These are phyloP conservation scores for Aphodius granarius DNA, from an alignment of 2,888 invertebrate species.

Conservation along the genomic window DNA sequence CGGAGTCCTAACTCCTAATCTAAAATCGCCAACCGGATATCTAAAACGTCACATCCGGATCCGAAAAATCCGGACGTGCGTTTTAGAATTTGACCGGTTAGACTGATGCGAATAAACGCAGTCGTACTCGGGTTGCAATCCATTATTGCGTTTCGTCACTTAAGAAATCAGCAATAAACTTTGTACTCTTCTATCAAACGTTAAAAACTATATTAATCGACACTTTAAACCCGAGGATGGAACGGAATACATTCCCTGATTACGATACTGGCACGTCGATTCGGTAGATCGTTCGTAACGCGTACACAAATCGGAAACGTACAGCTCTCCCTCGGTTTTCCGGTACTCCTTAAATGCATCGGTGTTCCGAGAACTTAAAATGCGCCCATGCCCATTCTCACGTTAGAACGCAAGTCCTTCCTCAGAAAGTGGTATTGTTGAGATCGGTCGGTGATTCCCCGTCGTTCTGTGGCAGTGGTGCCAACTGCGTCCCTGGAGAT, in stretches of 20 bases:
- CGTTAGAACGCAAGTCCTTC: background rate
- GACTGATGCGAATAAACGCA: too few species aligned
- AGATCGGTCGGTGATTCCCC: conserved; percentile 55
- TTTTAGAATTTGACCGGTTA: background rate
- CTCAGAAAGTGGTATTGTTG: conserved; percentile 52
- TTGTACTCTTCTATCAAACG: background rate
- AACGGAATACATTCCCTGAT: background rate
- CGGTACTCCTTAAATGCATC: background rate
- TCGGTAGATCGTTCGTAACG: background rate
- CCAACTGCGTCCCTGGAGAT: conserved; percentile 56
- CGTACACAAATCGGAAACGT: background rate
- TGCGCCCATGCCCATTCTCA: background rate
- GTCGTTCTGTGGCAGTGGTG: conserved; percentile 54
- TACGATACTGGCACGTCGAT: background rate
- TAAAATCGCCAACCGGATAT: background rate
- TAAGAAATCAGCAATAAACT: background rate
- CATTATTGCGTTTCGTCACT: background rate
- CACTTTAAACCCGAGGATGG: background rate
- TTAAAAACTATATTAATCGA: background rate
- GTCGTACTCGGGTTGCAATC: background rate
- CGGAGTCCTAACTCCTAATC: background rate
- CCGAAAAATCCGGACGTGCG: background rate
- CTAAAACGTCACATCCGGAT: background rate
- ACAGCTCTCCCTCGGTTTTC: background rate
- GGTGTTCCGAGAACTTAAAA: too few species aligned